Conservation (phyloP, 37 sponge, comb jelly and placozoan genomes). For the Oopsacas minuta region DNA sequence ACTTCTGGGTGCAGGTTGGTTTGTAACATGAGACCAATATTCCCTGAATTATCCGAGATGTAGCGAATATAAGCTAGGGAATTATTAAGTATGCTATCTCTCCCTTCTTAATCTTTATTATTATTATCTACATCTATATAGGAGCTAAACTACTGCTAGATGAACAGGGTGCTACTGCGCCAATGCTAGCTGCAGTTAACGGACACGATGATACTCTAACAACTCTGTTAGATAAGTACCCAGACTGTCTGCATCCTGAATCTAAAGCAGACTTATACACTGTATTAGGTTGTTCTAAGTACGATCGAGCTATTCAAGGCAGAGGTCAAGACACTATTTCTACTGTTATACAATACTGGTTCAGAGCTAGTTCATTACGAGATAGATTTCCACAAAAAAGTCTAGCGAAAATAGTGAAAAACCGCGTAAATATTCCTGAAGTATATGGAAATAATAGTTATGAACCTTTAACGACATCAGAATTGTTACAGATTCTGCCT, state of each 20-base stretch:
- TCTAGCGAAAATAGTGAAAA: neutral
- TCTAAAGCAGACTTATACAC: neutral
- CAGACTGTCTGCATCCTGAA: neutral
- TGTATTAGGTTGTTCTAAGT: neutral
- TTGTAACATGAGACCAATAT: neutral
- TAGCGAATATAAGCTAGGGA: too few relatives aligned
- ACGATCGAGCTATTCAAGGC: neutral
- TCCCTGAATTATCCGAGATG: too few relatives aligned
- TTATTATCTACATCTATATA: too few relatives aligned
- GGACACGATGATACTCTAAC: neutral
- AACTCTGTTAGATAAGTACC: neutral
- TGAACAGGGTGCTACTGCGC: neutral
- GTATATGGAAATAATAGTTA: neutral
- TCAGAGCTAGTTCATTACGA: neutral
- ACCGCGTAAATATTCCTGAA: neutral
- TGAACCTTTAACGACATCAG: neutral
- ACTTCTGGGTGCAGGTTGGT: neutral
- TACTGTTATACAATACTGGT: neutral
- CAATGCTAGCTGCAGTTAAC: neutral
- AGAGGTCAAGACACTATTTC: neutral
- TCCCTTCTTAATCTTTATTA: too few relatives aligned
- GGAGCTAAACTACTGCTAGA: neutral
- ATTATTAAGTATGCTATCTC: too few relatives aligned
- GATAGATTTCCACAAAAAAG: neutral
- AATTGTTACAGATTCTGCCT: neutral